A percentile compares a stretch with the other conserved stretches of the same genome.
These are phyloP conservation scores for Psittacara wagleri DNA, from an alignment of 2,113 vertebrate species.

Conservation along the genomic window DNA sequence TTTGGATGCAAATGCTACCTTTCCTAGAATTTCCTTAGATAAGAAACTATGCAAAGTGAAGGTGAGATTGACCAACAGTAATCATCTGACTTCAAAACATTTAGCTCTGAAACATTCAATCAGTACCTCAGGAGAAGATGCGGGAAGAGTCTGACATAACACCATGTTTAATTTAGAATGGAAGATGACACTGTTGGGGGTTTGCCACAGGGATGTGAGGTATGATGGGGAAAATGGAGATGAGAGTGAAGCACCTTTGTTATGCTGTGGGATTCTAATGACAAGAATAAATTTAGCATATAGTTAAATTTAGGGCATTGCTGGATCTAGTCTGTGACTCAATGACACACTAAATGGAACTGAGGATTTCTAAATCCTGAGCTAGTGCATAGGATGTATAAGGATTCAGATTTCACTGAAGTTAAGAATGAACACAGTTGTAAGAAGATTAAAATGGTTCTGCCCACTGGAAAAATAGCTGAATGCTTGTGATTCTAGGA, in stretches of 20 bases:
- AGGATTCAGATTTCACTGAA: neutral
- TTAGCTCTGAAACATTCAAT: neutral
- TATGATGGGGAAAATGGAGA: neutral
- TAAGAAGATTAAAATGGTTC: neutral
- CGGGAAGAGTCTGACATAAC: neutral
- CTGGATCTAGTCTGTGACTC: neutral
- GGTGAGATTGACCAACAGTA: neutral
- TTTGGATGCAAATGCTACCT: neutral
- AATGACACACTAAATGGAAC: neutral
- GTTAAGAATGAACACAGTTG: neutral
- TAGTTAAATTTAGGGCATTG: neutral
- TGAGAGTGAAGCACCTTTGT: neutral
- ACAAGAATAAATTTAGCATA: constrained; percentile 46
- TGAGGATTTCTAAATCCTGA: neutral
- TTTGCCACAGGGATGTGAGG: neutral
- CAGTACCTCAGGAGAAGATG: neutral
- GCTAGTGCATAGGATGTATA: neutral
- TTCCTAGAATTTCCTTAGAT: neutral
- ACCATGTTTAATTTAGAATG: neutral
- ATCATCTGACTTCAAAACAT: neutral
- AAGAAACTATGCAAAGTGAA: neutral
- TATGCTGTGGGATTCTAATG: neutral
- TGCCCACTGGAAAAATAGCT: neutral
- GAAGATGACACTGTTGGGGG: neutral
- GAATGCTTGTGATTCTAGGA: neutral